Base-by-base conservation (phyloP, 2,113 vertebrate genomes). In the Mastomys coucha region DNA sequence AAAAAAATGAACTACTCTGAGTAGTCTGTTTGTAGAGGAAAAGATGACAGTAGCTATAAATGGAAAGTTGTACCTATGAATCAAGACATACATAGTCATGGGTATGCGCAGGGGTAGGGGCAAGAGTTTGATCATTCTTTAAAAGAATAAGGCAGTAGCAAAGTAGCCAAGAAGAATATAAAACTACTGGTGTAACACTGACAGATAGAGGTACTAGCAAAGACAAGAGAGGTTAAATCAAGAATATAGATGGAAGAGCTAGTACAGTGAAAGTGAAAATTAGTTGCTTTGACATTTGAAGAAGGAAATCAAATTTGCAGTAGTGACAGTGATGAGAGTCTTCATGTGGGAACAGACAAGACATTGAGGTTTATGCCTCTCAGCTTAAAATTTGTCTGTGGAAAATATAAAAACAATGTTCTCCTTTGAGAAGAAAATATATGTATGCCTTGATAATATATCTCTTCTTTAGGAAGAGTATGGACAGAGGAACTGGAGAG, bases 211-310 rank as follows among this genome's bases (percentile, higher is more conserved):
- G 0, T 75, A 81, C n/a, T 60, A 33, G n/a, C 72, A 78, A 73
- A n/a, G 56, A 80, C 3, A 63, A 13, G 33, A 51, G 7, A 70
- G 4, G 11, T 45, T 65, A 26, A 69, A 58, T 91, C 11, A 36
- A 87, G 70, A 78, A 36, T n/a, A 26, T 5, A 26, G 2, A 56
- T 58, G 67, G 7, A 76, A 92, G 39, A 8, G 28, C 60, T 76
- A 63, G 19, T 31, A 1, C 51, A 77, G n/a, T 24, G 17, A 60
- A 53, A 89, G 58, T 78, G n/a, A 80, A 75, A 85, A 65, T 45
- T 49, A 42, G 28, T 58, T 95, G 42, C 88, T 92, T 73, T 95
- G 67, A 82, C 39, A 73, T 89, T 33, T 84, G 80, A 88, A 63
- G 45, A 93, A 63, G 51, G 69, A 51, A 56, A 49, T 45, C 42